Base-by-base conservation (phyloP, 2,797 vertebrate species). In the Mormyrus hasselquistii region DNA sequence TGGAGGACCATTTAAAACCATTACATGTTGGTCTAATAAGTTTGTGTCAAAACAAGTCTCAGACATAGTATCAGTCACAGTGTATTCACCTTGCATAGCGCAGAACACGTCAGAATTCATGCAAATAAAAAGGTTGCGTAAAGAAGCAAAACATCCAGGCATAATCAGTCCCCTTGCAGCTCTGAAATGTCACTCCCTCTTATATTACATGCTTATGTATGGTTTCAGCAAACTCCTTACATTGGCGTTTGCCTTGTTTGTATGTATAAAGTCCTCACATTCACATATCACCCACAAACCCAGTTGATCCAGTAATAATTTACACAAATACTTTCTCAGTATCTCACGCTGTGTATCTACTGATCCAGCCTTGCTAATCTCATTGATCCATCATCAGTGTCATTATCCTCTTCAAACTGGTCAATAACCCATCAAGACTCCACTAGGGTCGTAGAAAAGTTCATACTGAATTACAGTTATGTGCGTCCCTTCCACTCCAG, bases 51-150 rank as follows among this genome's bases (percentile, higher is more conserved):
- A 82, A 29, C 53, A 76, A 57, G 44, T 87, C 82, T 49, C 53
- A n/a, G 34, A 22, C 83, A 25, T 82, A 76, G 52, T 76, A 76
- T 57, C 76, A 59, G 38, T 85, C 59, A 88, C 76, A 93, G 92
- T 93, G 92, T 94, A 93, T 93, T 91, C 91, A 91, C 93, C 94
- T 93, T 92, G 92, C 91, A 88, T 93, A 94, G 93, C 92, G 92
- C 92, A 91, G 92, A 93, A 92, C 89, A 93, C 3, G n/a, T 38
- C n/a, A 55, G 10, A 53, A 29, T 53, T 52, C 29, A 57, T 47
- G 22, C 49, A 65, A 49, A 49, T 84, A 55, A 52, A 53, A 29
- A 22, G 52, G 25, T 4, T 55, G 47, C 38, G n/a, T 9, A 82
- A 47, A 47, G 38, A 44, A 47, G 76, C 76, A 44, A 82, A 47